These are phyloP conservation scores for Plodia interpunctella DNA, from an alignment of 1,140 invertebrate genomes.

Conservation along the genomic window DNA sequence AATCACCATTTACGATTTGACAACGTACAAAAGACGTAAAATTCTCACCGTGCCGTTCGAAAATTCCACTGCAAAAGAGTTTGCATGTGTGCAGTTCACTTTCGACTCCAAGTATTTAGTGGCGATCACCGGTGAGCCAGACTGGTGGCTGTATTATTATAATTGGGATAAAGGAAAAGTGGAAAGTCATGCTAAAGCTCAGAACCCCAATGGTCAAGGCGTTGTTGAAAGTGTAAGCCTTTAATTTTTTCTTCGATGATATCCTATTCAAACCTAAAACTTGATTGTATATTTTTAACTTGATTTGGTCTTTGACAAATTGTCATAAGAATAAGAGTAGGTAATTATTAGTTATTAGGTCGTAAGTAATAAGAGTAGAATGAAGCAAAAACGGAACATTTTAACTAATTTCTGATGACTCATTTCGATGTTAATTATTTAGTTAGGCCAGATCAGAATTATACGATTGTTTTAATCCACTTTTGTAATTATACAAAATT, in stretches of 20 bases:
- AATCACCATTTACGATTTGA: constrained; percentile 82
- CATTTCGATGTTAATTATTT: no score
- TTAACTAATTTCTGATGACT: no score
- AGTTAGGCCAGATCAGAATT: no score
- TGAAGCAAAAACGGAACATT: no score
- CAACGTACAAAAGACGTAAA: constrained; percentile 79
- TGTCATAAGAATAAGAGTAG: no score
- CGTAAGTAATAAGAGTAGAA: no score
- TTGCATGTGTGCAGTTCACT: constrained; percentile 86
- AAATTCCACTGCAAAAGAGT: constrained; percentile 77
- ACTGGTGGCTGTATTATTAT: constrained; percentile 88
- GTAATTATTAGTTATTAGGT: no score
- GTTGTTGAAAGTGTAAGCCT: constrained; percentile 62
- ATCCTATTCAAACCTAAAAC: neutral
- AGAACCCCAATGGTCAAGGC: constrained; percentile 79
- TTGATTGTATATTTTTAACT: no score
- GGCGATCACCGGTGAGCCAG: constrained; percentile 86
- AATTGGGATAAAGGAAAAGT: constrained; percentile 91
- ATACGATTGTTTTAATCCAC: no score
- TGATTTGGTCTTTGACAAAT: no score
- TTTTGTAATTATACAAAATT: no score
- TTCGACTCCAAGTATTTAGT: constrained; percentile 87
- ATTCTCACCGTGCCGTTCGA: constrained; percentile 79
- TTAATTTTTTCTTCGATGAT: constrained; percentile 8
- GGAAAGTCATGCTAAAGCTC: constrained; percentile 84